Evolutionary conservation across 2,888 invertebrate species (phyloP), one percentile per base, ranked within the genome.

Genomic region (Sisyra terminalis): DNA sequence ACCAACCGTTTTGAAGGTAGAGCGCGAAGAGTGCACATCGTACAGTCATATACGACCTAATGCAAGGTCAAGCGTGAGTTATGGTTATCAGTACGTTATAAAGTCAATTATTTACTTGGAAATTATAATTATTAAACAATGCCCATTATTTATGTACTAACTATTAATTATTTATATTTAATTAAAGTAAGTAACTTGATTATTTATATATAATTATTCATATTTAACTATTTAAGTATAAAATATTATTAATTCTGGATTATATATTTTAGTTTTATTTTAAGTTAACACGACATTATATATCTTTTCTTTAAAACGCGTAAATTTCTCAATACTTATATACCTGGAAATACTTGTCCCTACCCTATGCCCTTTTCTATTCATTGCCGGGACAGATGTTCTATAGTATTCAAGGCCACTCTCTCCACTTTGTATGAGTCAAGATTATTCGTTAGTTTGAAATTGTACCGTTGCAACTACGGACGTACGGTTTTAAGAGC

Each of bases 1-100:
- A 9, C 10, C 35, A 35, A 35, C 35, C n/a, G 35, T 14, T 35
- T 35, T 35, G n/a, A 13, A 35, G 35, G 7, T 35, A 35, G 35
- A 35, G n/a, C 11, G 35, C 35, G 13, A 13, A 35, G 14, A 35
- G 7, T 13, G 3, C n/a, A 4, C 35, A 35, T 13, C 35, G 13
- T 14, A n/a, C n/a, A 35, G n/a, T 14, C 35, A 35, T 35, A 31
- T 9, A 31, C 10, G 31, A 5, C 31, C 5, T 31, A 31, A 9
- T 9, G 31, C 31, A 31, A 31, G 31, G 31, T 31, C 5, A 31
- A 31, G 5, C 31, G 31, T 9, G 31, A 31, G 10, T 31, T 9
- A 4, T 31, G 10, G 31, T 31, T 31, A 4, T 9, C 10, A 31
- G 31, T 31, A 9, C 31, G 31, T 31, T 31, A 9, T 31, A 9